Evolutionary conservation across 1,140 invertebrate species (phyloP).

Genomic region (Listronotus bonariensis): DNA sequence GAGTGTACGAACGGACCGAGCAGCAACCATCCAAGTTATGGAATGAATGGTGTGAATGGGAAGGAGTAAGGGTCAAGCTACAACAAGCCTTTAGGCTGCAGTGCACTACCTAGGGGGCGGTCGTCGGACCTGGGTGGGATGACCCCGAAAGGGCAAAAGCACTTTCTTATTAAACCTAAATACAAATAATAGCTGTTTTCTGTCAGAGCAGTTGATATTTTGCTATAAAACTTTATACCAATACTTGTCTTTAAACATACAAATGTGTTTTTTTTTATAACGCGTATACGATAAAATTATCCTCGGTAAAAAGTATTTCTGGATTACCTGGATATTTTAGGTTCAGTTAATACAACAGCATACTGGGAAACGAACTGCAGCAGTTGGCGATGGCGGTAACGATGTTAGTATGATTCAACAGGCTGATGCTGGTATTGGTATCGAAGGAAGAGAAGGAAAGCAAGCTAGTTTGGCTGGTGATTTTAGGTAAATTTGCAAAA

Average conservation of each 20-base stretch:
- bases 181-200: too few species aligned
- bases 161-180: too few species aligned
- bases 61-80: too few species aligned
- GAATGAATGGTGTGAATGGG: too few species aligned
- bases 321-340: conserved; percentile 47
- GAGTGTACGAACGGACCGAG: too few species aligned
- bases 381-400: conserved; percentile 85
- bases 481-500: conserved; percentile 55
- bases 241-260: neutral
- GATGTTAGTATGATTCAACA: conserved; percentile 94
- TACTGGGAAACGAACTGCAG: conserved; percentile 81
- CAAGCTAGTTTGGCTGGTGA: conserved; percentile 98
- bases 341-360: conserved; percentile 80
- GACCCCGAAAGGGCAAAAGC: too few species aligned
- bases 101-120: too few species aligned
- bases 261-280: neutral
- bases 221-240: too few species aligned
- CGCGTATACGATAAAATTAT: neutral
- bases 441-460: conserved; percentile 91
- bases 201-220: too few species aligned
- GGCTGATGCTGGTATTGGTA: conserved; percentile 94
- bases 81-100: too few species aligned
- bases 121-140: too few species aligned
- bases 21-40: too few species aligned
- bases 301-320: conserved; percentile 8